Percentiles rank a stretch among this genome's conserved stretches.
These are phyloP conservation scores for Scrobipalpa atriplicella DNA, from an alignment of 2,888 invertebrate genomes.

Conservation along the genomic window DNA sequence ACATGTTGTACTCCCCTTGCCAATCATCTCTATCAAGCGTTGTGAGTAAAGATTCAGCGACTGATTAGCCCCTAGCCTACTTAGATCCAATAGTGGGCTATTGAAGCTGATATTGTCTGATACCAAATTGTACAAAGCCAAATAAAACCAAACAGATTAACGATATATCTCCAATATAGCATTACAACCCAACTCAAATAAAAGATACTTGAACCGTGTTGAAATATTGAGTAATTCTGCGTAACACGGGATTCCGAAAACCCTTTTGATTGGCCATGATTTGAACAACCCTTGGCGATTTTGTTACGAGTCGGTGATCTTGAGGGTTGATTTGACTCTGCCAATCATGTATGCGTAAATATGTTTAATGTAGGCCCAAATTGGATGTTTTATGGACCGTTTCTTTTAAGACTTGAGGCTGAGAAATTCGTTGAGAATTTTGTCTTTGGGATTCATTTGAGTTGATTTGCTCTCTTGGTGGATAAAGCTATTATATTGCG, in stretches of 20 bases:
- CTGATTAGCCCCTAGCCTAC: too few species aligned
- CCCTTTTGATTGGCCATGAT: slow-evolving; percentile 9
- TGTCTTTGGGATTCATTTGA: background rate
- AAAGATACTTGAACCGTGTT: background rate
- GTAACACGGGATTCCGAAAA: background rate
- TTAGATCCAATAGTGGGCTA: too few species aligned
- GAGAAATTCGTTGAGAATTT: background rate
- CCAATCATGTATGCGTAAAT: slow-evolving; percentile 10
- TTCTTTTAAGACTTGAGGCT: background rate
- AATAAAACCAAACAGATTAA: too few species aligned
- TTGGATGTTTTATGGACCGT: background rate
- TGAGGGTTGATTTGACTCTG: background rate
- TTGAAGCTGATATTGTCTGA: too few species aligned
- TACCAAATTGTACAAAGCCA: too few species aligned
- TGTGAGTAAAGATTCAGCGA: too few species aligned
- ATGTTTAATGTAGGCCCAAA: slow-evolving; percentile 6
- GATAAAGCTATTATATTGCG: background rate
- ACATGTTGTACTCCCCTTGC: too few species aligned
- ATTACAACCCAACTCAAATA: background rate
- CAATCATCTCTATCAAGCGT: too few species aligned
- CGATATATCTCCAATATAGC: background rate
- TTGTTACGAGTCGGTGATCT: slow-evolving; percentile 1
- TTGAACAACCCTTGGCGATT: slow-evolving; percentile 7
- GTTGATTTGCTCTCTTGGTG: background rate
- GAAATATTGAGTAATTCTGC: slow-evolving; percentile 10